Conservation (phyloP, 2,888 invertebrate genomes). For the Aethes cnicana region DNA sequence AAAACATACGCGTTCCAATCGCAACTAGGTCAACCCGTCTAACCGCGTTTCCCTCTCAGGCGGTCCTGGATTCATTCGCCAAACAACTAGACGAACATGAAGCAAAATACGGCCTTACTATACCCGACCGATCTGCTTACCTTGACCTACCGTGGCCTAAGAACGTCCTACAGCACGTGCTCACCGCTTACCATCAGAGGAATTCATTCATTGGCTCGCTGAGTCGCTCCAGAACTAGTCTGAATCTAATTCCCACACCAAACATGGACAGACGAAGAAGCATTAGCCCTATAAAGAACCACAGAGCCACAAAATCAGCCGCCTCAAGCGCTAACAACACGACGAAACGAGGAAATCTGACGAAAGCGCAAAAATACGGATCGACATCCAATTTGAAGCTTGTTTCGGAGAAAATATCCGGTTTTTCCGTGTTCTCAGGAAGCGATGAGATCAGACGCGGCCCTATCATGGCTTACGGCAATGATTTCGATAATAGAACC, state of each 20-base stretch:
- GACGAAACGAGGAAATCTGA: conserved; percentile 54
- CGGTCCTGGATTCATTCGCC: conserved; percentile 60
- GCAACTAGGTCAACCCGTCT: conserved; percentile 31
- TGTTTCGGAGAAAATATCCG: conserved; percentile 71
- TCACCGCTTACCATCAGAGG: conserved; percentile 64
- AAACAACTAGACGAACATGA: conserved; percentile 74
- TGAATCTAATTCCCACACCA: conserved; percentile 66
- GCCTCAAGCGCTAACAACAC: conserved; percentile 53
- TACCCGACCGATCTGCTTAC: conserved; percentile 58
- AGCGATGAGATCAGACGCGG: conserved; percentile 52
- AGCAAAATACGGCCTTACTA: conserved; percentile 64
- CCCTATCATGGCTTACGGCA: conserved; percentile 72
- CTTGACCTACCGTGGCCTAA: conserved; percentile 71
- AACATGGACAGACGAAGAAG: conserved; percentile 60
- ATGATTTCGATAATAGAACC: conserved; percentile 36
- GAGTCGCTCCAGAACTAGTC: conserved; percentile 80
- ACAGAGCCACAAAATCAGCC: conserved; percentile 54
- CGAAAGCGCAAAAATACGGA: conserved; percentile 60
- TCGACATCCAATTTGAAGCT: conserved; percentile 70
- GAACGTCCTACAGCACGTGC: conserved; percentile 69
- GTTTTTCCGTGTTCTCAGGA: conserved; percentile 66
- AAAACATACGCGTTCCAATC: conserved; percentile 22
- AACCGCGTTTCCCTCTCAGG: conserved; percentile 48
- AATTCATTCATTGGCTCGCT: conserved; percentile 79
- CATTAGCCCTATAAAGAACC: conserved; percentile 51